Base-by-base conservation (phyloP, 2,888 invertebrate genomes). In the Hartigia nigra region DNA sequence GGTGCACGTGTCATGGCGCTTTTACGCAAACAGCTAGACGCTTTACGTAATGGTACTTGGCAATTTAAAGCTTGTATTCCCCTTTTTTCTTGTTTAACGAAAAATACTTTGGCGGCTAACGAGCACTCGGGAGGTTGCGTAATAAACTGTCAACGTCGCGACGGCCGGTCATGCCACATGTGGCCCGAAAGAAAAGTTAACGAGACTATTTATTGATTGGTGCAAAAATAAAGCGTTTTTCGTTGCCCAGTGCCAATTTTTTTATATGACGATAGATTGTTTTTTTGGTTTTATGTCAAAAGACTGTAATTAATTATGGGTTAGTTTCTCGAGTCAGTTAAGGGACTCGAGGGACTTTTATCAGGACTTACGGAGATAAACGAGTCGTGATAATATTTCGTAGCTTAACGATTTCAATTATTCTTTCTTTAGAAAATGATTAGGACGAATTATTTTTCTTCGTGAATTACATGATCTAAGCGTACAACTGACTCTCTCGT, bases 81-180 rank as follows among this genome's bases (percentile, higher is more conserved):
- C 12, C 12, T 74, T 37, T 77, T 31, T 75, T 34, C 74, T 34
- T 31, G 74, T 31, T 72, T 11, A n/a, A 72, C 37, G 72, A n/a
- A 32, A 74, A 74, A 77, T 77, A 77, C 74, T 74, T 32, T 74
- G 55, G 31, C 74, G 31, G 12, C 35, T 78, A 75, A 78, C 69
- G 70, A 78, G 78, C 36, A 32, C 35, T 75, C 69, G n/a, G 70
- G 34, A 34, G 4, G 78, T 78, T 75, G 55, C 70, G 69, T 36
- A 69, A 75, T 34, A 34, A n/a, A 69, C 69, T 55, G 72, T 77
- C 77, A 74, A 34, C 69, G 69, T 74, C 74, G 74, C 77, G 55
- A 77, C 39, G 36, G 5, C 37, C 35, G 75, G 12, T 72, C 12
- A 31, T 32, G 31, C 70, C 11, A 31, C 70, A 31, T 32, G 31